A percentile compares a stretch with the other conserved stretches of the same genome.
Conservation (phyloP, 1,140 invertebrate genomes). For the Lepeophtheirus salmonis region DNA sequence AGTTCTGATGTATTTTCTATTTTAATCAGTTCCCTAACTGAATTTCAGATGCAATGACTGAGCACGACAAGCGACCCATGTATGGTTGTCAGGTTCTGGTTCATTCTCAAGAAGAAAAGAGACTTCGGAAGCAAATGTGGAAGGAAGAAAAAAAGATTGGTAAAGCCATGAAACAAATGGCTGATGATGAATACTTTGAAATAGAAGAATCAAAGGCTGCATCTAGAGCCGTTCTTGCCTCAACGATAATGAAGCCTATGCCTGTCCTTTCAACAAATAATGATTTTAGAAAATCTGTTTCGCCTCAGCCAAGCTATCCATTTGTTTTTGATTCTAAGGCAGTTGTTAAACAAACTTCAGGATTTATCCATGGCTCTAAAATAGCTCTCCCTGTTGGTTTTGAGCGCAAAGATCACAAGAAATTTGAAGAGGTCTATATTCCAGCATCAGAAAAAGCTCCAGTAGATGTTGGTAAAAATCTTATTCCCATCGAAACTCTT, state of each 20-base stretch:
- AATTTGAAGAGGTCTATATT: constrained; percentile 71
- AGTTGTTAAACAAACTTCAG: constrained; percentile 39
- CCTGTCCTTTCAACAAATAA: constrained; percentile 27
- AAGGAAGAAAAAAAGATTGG: constrained; percentile 67
- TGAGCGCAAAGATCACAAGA: constrained; percentile 40
- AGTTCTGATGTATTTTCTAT: constrained; percentile 1
- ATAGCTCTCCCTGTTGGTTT: constrained; percentile 58
- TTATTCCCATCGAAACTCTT: constrained; percentile 46
- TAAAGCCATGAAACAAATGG: constrained; percentile 35
- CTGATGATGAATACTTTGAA: constrained; percentile 23
- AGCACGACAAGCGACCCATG: constrained; percentile 29
- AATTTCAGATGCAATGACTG: no score
- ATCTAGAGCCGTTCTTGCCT: constrained; percentile 15
- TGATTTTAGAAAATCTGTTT: constrained; percentile 24
- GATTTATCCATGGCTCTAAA: constrained; percentile 56
- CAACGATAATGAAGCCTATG: constrained; percentile 6
- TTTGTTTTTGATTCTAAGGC: constrained; percentile 60
- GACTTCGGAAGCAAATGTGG: constrained; percentile 53
- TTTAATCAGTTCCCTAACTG: background rate
- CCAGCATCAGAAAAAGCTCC: constrained; percentile 47
- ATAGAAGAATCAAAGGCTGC: constrained; percentile 20
- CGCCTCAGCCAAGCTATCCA: constrained; percentile 44
- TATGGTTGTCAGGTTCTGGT: constrained; percentile 55
- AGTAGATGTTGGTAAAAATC: constrained; percentile 43
- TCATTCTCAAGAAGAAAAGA: constrained; percentile 61